Base-by-base conservation (phyloP, 2,113 vertebrate genomes). In the Theristicus caerulescens region DNA sequence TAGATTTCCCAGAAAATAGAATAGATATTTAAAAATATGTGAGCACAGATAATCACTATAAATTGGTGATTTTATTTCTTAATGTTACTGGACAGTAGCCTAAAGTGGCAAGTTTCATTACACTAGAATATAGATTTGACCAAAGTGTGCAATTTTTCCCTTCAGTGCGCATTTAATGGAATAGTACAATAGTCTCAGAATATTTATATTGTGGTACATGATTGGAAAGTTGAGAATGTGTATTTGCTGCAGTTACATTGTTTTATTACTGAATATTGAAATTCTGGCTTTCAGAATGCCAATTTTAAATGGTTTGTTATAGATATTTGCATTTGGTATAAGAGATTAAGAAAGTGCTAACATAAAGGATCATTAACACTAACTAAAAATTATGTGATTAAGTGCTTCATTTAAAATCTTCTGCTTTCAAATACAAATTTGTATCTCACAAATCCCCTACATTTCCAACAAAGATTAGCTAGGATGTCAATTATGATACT, bases 11-110 rank as follows among this genome's bases (percentile, higher is more conserved):
- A 26, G 38, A 62, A 10, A 82, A 76, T 14, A 87, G 10, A 83
- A 83, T 88, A 64, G 3, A 42, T 22, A 72, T 79, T 79, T 49
- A 21, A 80, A 88, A 91, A 62, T 42, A 85, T 11, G 8, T 70
- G 32, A 93, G 24, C 32, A 76, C 13, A 69, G 29, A 51, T 78
- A 89, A 87, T 65, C 6, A 58, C 10, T 77, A 18, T 52, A 94
- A 91, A 89, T 67, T 59, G n/a, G 3, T 90, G n/a, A 82, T 85
- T 93, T 94, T 86, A 69, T 67, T 90, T 77, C 69, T 78, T 83
- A 82, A 44, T 96, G 5, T 65, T 93, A 66, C 31, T 82, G 81
- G 71, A 42, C 52, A 93, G n/a, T 54, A 81, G 29, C 29, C 52
- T 90, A 15, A 90, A 77, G 21, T 59, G 55, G 13, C 16, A 96